Base-by-base conservation (phyloP, 2,113 vertebrate genomes). In the Phasianus colchicus region DNA sequence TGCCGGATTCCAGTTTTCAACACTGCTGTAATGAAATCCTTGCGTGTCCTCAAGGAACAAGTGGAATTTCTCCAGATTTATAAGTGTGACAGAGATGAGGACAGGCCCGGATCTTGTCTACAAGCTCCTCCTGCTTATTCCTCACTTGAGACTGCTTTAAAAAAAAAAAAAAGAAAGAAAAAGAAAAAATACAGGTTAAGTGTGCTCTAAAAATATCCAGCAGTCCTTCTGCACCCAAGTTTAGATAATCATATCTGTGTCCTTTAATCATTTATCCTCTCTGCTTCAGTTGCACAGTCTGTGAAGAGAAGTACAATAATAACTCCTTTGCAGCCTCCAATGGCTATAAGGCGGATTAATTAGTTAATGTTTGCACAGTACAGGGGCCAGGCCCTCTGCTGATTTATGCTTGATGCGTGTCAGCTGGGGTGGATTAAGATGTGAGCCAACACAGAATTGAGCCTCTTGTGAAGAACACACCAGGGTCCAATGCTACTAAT, bases 321-420 rank as follows among this genome's bases (percentile, higher is more conserved):
- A 91, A 76, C 27, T 69, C 43, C 63, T 91, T 81, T 86, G 36
- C 88, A 95, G 63, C 65, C 61, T 90, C 65, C 38, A 45, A 36
- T 43, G 61, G 72, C 65, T 61, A n/a, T 78, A 65, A 91, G 47
- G n/a, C 81, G 58, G 88, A 95, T 95, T 95, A 95, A 95, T 95
- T 94, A 95, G 90, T 88, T 94, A 90, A 95, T 90, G 88, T 94
- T 95, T 95, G 69, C 80, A 86, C 89, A 96, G 82, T 13, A 40
- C 43, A 77, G 34, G 22, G 67, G 83, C 85, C 90, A 89, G 83
- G 57, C 58, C 82, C 60, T 91, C 24, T 4, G 50, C 84, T 94
- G 89, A 60, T 91, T 93, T 89, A n/a, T 60, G 18, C 72, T 48
- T 83, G 57, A 82, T 85, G 73, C 27, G 38, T 65, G 57, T 94